Conservation (phyloP, 2,113 vertebrate genomes). For the Sarotherodon lohbergeri region DNA sequence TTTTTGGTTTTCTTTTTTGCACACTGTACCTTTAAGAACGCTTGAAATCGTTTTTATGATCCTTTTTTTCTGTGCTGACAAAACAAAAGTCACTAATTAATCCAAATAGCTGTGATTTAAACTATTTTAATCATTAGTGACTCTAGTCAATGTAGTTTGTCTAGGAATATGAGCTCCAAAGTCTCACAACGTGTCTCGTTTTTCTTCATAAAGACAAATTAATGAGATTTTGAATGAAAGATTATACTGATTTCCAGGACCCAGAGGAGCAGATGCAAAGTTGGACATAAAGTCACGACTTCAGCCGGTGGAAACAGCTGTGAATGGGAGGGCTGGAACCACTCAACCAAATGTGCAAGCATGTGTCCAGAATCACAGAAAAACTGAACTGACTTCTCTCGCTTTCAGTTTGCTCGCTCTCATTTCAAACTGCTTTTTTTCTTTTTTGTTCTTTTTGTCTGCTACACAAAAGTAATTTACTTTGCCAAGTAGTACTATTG, state of each 20-base stretch:
- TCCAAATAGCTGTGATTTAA: background rate
- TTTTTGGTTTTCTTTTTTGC: background rate
- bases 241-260: accelerated
- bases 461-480: constrained; percentile 53
- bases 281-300: background rate
- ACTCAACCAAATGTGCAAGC: background rate
- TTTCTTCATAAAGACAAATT: background rate
- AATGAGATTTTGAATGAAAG: background rate
- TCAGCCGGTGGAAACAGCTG: background rate
- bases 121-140: background rate
- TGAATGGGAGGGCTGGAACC: background rate
- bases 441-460: background rate
- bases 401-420: background rate
- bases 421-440: constrained; percentile 18
- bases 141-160: background rate
- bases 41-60: background rate
- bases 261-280: background rate
- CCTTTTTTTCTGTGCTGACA: background rate
- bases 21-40: background rate
- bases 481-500: constrained; percentile 56
- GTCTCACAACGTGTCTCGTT: background rate
- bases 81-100: accelerated
- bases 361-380: background rate
- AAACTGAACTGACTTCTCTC: background rate
- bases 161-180: background rate